Base-by-base conservation (phyloP, 2,888 invertebrate genomes). In the Agrenia bidenticulata region DNA sequence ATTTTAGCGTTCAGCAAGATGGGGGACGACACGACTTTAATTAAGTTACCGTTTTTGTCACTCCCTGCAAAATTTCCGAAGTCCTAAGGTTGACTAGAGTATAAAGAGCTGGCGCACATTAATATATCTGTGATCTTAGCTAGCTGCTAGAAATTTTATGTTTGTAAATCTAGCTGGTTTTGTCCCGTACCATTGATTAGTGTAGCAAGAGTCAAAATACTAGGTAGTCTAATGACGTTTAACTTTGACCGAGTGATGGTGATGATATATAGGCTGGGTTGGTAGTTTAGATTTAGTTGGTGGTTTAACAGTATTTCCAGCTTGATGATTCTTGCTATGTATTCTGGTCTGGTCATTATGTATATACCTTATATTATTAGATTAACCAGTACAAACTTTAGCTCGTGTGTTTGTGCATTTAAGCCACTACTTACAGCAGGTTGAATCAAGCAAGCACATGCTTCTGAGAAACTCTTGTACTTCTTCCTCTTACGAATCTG, bases 121-220 rank as follows among this genome's bases (percentile, higher is more conserved):
- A 51, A 24, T 24, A 13, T 23, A 23, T 51, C 51, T 24, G 51
- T 51, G 51, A 51, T 51, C 23, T 51, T 51, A 51, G 23, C 21
- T 51, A 51, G 51, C 24, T 51, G 51, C 51, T 51, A 24, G 51
- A 51, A 15, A 51, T 23, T 51, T 51, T 51, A 23, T 51, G 24
- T 51, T 51, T 51, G 51, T 51, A 51, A 45, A 45, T 51, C 24
- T 51, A 51, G 51, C 51, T 51, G 51, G 24, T 51, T 51, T 51
- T 51, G 51, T 51, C 51, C 24, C 15, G 51, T 51, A 51, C 51
- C 13, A 24, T 19, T 24, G 51, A 23, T 23, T 24, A 24, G 23
- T 23, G 13, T 51, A 51, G 21, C 15, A 11, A 23, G 24, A 51
- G 7, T 51, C 24, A 51, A 19, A 45, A 17, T 45, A 17, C 17